A percentile compares a stretch with the other conserved stretches of the same genome.
Conservation (phyloP, 2,888 invertebrate species). For the Mimachlamys varia region DNA sequence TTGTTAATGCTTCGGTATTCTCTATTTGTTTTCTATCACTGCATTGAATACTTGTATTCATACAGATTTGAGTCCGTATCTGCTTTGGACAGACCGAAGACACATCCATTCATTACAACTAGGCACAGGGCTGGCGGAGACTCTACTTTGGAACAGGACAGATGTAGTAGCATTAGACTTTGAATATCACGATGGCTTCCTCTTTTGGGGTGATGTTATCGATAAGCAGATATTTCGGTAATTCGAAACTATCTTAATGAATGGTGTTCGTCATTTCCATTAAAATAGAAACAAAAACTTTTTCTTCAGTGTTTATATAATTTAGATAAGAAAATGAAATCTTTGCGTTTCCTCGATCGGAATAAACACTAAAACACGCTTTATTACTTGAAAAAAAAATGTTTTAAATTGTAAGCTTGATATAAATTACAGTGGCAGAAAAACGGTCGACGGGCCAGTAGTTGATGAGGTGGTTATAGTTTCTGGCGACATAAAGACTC, state of each 20-base stretch:
- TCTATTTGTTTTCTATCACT: too few relatives aligned
- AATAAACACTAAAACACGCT: too few relatives aligned
- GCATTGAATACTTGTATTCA: background rate
- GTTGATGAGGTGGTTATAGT: constrained; percentile 45
- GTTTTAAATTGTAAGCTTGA: too few relatives aligned
- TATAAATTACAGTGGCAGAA: too few relatives aligned
- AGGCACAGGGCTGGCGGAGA: constrained; percentile 86
- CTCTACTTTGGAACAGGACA: constrained; percentile 94
- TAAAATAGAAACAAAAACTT: background rate
- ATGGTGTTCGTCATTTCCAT: background rate
- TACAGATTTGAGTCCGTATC: constrained; percentile 86
- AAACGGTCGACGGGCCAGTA: constrained; percentile 44
- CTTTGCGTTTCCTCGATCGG: too few relatives aligned
- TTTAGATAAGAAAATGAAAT: too few relatives aligned
- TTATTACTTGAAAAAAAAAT: too few relatives aligned
- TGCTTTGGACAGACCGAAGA: constrained; percentile 93
- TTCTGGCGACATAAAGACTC: constrained; percentile 89
- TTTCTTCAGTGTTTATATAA: too few relatives aligned
- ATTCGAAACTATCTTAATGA: constrained; percentile 56
- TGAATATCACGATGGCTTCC: constrained; percentile 95
- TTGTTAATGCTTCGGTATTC: too few relatives aligned
- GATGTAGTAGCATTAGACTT: constrained; percentile 97
- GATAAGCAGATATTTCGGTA: constrained; percentile 96
- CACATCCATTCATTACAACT: constrained; percentile 96
- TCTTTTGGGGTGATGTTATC: constrained; percentile 98